Base-by-base conservation (phyloP, 2,888 invertebrate genomes). In the Harpagoxenus sublaevis region DNA sequence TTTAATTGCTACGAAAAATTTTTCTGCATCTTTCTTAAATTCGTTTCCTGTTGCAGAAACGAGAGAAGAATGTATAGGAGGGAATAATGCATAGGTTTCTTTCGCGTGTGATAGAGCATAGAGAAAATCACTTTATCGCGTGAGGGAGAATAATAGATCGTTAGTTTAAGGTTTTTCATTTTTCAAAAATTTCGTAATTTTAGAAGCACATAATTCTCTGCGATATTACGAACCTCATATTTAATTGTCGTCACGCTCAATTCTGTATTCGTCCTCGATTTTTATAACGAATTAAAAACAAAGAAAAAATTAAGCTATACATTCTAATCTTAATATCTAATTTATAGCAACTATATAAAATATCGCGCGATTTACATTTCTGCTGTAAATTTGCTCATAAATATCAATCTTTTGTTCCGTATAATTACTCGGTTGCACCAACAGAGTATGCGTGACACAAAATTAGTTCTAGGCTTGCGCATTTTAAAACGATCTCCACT, bases 141-240 rank as follows among this genome's bases (percentile, higher is more conserved):
- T 6, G 39, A 55, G 35, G 60, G 45, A 73, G 23, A 65, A 85
- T 84, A 87, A 89, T 86, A 63, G 60, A 89, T 88, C 62, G 48
- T 89, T 85, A 83, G 5, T 42, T 87, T 83, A 74, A 83, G 42
- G n/a, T 48, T 51, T 68, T 81, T 87, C 73, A 57, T 82, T 84
- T 65, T 39, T 28, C 71, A 77, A 86, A 73, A 84, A 45, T 9
- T 84, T 87, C 74, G 68, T 84, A 86, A 88, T 90, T 87, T 86
- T 73, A 81, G 66, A 45, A 63, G 8, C 83, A 55, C 71, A 68
- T 85, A 86, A 88, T 90, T 90, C 84, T 81, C 74, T 71, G 81
- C 75, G 75, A 86, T 82, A 86, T 87, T 90, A 85, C 84, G 83
- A 85, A 79, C 77, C n/a, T 45, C 85, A 45, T 71, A 23, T 23